Evolutionary conservation across 2,113 vertebrate species (phyloP).

Genomic region (Macaca mulatta): DNA sequence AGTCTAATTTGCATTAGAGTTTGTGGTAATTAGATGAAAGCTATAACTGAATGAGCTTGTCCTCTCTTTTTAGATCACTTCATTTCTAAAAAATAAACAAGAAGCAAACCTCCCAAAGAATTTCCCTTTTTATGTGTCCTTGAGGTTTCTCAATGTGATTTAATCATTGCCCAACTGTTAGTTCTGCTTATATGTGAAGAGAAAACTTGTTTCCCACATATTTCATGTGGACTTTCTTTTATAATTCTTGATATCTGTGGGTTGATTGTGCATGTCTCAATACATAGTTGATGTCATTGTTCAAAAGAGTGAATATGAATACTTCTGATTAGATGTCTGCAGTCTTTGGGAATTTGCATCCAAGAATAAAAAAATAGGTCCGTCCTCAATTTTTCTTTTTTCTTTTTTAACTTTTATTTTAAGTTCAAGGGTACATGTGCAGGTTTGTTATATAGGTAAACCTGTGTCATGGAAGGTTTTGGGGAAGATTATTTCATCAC

Average conservation of each 20-base stretch:
- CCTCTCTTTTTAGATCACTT: conserved; percentile 85
- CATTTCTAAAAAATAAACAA: conserved; percentile 84
- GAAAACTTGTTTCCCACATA: conserved; percentile 41
- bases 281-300: conserved; percentile 21
- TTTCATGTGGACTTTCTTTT: conserved; percentile 69
- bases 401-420: no score
- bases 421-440: no score
- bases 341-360: conserved; percentile 20
- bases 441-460: no score
- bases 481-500: no score
- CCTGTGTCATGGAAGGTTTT: no score
- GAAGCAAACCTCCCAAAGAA: conserved; percentile 76
- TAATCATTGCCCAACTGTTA: conserved; percentile 80
- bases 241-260: conserved; percentile 72
- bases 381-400: background rate
- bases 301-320: conserved; percentile 15
- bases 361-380: background rate
- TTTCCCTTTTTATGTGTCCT: conserved; percentile 79
- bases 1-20: conserved; percentile 87
- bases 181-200: conserved; percentile 70
- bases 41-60: conserved; percentile 86
- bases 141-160: conserved; percentile 80
- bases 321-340: background rate
- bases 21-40: conserved; percentile 88
- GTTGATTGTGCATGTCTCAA: conserved; percentile 42